Conservation (phyloP, 2,113 vertebrate species). For the Holacanthus passer region DNA sequence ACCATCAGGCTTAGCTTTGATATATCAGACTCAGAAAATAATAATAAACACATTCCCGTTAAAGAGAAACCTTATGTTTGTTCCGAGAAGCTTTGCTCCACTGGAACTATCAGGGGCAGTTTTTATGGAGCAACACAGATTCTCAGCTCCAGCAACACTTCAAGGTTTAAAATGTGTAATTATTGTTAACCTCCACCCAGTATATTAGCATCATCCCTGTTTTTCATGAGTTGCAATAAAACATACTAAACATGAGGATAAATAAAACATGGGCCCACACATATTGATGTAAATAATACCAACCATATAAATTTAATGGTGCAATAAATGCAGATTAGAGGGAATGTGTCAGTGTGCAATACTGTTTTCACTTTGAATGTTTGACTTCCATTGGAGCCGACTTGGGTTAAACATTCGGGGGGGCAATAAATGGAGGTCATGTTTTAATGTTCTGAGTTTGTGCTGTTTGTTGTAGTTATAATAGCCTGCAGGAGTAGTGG, state of each 20-base stretch:
- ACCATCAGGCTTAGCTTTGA: not conserved
- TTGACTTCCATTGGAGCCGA: not conserved
- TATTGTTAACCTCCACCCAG: not conserved
- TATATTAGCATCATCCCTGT: not conserved
- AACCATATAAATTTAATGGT: not conserved
- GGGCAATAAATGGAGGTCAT: too few relatives aligned
- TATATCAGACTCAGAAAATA: not conserved
- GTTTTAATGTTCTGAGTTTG: too few relatives aligned
- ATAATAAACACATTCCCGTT: constrained; percentile 5
- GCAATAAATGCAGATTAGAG: not conserved
- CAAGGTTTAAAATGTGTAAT: not conserved
- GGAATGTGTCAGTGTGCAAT: not conserved
- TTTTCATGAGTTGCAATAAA: not conserved
- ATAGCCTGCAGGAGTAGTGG: too few relatives aligned
- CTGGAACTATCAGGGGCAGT: not conserved
- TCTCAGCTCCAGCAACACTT: constrained; percentile 15
- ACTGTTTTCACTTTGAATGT: not conserved
- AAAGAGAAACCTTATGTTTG: constrained; percentile 26
- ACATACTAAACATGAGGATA: not conserved
- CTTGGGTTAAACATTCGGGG: too few relatives aligned
- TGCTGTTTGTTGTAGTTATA: too few relatives aligned
- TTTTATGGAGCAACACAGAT: not conserved
- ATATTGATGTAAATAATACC: not conserved
- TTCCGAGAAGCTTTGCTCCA: constrained; percentile 1
- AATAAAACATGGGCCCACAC: not conserved